Evolutionary conservation across 2,888 invertebrate genomes (phyloP), one percentile per base, ranked within the genome.

Genomic region (Balanococcus diminutus): DNA sequence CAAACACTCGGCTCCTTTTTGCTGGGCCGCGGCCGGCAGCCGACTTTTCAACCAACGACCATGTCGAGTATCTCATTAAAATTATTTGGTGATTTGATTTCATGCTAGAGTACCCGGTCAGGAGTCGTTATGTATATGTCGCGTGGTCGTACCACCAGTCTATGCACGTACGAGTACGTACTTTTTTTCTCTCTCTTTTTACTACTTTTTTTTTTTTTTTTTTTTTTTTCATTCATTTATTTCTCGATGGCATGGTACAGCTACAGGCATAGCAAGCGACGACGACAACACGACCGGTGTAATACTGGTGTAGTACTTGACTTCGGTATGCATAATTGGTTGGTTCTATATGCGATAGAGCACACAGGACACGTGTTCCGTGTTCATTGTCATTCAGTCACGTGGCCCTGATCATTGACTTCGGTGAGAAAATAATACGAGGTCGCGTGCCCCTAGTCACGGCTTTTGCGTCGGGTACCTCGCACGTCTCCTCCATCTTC

Each of bases 341-440:
- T 25, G 75, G 75, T 19, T 67, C 67, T 67, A 5, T 56, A 16
- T 67, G 28, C 28, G 67, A 9, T 19, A 56, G 22, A 2, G 14
- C 4, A 36, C 8, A 56, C 28, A 4, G 28, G 42, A 84, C 85
- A 85, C 85, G 75, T 75, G 85, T 84, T 75, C 42, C 8, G 67
- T 79, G 36, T 79, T 32, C 46, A 79, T 79, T 85, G 79, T 85
- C 36, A 85, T 46, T 79, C 42, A 16, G 85, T 79, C 85, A 79
- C 85, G 85, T 85, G 85, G 75, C 85, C n/a, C 39, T 85, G 85
- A 85, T 85, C 85, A 79, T 85, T 85, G 85, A 85, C 85, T 85
- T 32, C 46, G 46, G 84, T 46, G 75, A 85, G 85, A 85, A 72
- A 67, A 85, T 75, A 85, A 85, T 79, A 79, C 75, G 67, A 2